Conservation (phyloP, 1,140 invertebrate genomes). For the Cylas formicarius region DNA sequence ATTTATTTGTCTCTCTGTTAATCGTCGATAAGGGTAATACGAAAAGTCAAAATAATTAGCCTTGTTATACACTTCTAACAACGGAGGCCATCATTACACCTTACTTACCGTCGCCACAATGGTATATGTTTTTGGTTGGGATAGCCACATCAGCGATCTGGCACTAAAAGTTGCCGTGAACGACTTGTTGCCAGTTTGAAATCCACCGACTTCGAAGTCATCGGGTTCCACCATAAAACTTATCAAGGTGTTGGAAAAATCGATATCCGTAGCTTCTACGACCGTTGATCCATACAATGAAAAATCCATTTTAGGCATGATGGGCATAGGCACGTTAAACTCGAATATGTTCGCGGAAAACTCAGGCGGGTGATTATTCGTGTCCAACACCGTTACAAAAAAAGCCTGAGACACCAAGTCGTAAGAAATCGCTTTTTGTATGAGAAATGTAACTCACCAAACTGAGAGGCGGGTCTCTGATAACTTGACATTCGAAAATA, state of each 20-base stretch:
- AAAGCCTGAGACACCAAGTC: no score
- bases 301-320: constrained; percentile 22
- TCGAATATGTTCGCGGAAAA: constrained; percentile 13
- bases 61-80: no score
- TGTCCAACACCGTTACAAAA: constrained; percentile 4
- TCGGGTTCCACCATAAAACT: constrained; percentile 21
- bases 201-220: constrained; percentile 13
- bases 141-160: constrained; percentile 11
- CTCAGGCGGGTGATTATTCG: constrained; percentile 4
- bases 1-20: no score
- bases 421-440: no score
- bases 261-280: constrained; percentile 22
- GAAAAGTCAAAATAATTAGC: no score
- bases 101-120: constrained; percentile 24
- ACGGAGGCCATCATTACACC: no score
- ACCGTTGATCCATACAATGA: constrained; percentile 18
- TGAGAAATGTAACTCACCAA: no score
- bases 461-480: no score
- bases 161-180: constrained; percentile 17
- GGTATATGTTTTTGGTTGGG: constrained; percentile 6
- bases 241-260: constrained; percentile 28
- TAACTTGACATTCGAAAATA: no score
- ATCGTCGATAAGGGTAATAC: no score
- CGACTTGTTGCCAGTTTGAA: constrained; percentile 6
- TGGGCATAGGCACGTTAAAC: constrained; percentile 28